A percentile compares a stretch with the other conserved stretches of the same genome.
Conservation (phyloP, 2,888 invertebrate genomes). For the Monoplex corrugatus region DNA sequence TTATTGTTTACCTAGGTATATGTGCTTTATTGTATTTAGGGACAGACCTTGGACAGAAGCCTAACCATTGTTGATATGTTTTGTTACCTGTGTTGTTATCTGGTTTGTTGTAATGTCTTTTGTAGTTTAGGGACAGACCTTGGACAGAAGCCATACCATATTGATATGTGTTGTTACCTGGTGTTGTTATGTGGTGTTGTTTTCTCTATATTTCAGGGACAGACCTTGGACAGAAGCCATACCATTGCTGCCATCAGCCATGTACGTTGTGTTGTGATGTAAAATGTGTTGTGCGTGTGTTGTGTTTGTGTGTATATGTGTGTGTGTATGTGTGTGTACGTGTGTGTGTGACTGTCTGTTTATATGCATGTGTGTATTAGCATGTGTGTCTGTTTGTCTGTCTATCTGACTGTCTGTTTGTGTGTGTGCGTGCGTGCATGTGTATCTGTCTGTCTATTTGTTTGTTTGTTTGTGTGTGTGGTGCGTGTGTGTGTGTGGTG, state of each 20-base stretch:
- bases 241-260: slow-evolving; percentile 46
- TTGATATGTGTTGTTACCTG: no score
- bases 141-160: no score
- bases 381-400: background rate
- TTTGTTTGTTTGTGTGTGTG: background rate
- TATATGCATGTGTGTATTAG: background rate
- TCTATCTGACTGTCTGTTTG: background rate
- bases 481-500: no score
- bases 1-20: no score
- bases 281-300: background rate
- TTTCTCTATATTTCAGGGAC: slow-evolving; percentile 40
- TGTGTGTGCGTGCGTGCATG: no score
- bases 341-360: background rate
- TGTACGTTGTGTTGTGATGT: background rate
- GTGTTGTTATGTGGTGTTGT: background rate
- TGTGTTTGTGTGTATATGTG: background rate
- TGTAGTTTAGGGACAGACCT: slow-evolving; percentile 42
- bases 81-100: no score
- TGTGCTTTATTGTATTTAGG: no score
- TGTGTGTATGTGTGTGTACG: background rate
- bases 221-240: slow-evolving; percentile 41
- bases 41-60: no score
- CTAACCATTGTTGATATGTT: no score
- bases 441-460: background rate
- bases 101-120: background rate